Evolutionary conservation across 1,140 invertebrate genomes (phyloP).

Genomic region (Ceratina australensis): DNA sequence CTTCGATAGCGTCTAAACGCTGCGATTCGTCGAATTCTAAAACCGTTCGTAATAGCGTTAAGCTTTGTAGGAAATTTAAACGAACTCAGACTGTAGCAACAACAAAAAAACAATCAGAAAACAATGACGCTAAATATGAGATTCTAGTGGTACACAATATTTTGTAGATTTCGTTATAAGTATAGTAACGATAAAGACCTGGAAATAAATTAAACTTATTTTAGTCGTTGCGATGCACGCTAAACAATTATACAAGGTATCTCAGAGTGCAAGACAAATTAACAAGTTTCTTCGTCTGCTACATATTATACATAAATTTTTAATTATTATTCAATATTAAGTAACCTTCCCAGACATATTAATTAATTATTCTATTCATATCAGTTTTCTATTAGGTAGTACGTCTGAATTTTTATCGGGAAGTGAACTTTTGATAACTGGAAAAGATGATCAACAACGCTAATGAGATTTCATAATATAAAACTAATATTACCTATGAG

Average conservation of each 20-base stretch:
- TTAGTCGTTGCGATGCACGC: background rate
- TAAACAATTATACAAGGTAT: constrained; percentile 14
- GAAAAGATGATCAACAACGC: background rate
- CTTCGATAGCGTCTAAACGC: constrained; percentile 25
- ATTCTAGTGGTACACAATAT: constrained; percentile 33
- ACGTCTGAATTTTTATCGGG: too few relatives aligned
- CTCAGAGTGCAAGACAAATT: background rate
- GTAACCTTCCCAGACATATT: too few relatives aligned
- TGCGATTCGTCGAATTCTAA: constrained; percentile 46
- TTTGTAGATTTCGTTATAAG: background rate
- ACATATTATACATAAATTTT: too few relatives aligned
- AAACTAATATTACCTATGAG: background rate
- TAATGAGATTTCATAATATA: too few relatives aligned
- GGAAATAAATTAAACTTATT: background rate
- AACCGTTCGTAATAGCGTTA: constrained; percentile 8
- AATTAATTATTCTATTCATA: too few relatives aligned
- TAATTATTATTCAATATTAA: too few relatives aligned
- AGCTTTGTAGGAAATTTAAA: constrained; percentile 24
- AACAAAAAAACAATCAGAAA: background rate
- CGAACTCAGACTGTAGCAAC: background rate
- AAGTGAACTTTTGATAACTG: too few relatives aligned
- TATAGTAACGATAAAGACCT: background rate
- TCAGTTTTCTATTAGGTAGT: too few relatives aligned
- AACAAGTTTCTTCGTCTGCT: too few relatives aligned
- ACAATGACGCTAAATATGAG: background rate